Evolutionary conservation across 1,140 invertebrate genomes (phyloP).

Genomic region (Camponotus vicinus): DNA sequence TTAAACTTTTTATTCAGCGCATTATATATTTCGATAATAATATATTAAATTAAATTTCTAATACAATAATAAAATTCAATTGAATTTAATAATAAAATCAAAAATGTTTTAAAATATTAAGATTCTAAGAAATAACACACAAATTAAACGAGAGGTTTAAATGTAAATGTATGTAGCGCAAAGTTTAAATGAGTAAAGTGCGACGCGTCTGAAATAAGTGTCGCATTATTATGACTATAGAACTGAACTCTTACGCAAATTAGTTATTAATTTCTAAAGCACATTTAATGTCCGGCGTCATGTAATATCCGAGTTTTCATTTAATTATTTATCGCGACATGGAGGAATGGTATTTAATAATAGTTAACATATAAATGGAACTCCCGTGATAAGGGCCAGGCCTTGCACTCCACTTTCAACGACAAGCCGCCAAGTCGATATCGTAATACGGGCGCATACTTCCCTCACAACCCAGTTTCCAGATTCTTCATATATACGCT

Average conservation of each 20-base stretch:
- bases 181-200: background rate
- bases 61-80: background rate
- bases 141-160: background rate
- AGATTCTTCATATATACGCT: slow-evolving; percentile 19
- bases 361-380: slow-evolving; percentile 57
- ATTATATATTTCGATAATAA: slow-evolving; percentile 3
- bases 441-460: slow-evolving; percentile 46
- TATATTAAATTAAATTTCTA: background rate
- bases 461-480: slow-evolving; percentile 66
- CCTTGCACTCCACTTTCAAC: slow-evolving; percentile 54
- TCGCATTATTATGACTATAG: background rate
- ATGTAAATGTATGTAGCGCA: background rate
- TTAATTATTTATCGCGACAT: slow-evolving; percentile 21
- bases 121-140: background rate
- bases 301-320: background rate
- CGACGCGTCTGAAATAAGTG: background rate
- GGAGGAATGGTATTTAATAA: slow-evolving; percentile 40
- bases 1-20: background rate
- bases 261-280: slow-evolving; percentile 25
- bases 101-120: background rate
- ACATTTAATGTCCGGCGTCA: slow-evolving; percentile 8
- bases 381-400: slow-evolving; percentile 54
- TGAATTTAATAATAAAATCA: slow-evolving; percentile 8
- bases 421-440: slow-evolving; percentile 59
- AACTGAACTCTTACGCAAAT: background rate